Evolutionary conservation across 2,888 invertebrate species (phyloP), one percentile per base, ranked within the genome.

Genomic region (Athalia rosae): DNA sequence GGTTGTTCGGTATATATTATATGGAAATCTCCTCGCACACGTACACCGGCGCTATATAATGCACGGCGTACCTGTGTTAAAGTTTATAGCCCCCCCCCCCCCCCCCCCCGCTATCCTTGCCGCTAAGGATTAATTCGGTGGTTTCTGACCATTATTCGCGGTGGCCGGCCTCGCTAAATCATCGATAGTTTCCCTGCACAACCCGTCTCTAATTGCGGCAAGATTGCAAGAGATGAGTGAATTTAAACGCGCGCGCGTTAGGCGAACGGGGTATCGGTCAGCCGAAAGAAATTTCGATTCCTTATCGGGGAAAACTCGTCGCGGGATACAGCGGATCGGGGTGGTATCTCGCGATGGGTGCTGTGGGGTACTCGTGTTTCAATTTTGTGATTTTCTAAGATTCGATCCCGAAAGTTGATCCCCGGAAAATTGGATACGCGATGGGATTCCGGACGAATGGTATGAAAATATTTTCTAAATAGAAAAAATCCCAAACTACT

Each of bases 361-460:
- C n/a, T n/a, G n/a, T n/a, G n/a, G n/a, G n/a, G 74, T 61, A 28
- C 74, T 74, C 61, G 53, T 62, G 69, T 77, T 77, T 77, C 77
- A 77, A 77, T 77, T 61, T 77, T 71, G 58, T 69, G 77, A 86
- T 87, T 88, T 85, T 85, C n/a, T 83, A 87, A 86, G 85, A 85
- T 85, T 79, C 85, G 84, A 88, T 88, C 86, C 84, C 84, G 81
- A 84, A 28, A 28, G 28, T 84, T 88, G 87, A 88, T 87, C 87
- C 87, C 85, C 82, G 84, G 87, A 88, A 88, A 88, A 88, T 88
- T 88, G 88, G 88, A 88, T 88, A 87, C 88, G 87, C 87, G 87
- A 88, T 88, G 85, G 86, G 87, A 88, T 87, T 88, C 80, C 82
- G 78, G 80, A 28, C 28, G 82, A 84, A 15, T 62, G 41, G 47